A percentile compares a stretch with the other conserved stretches of the same genome.
Evolutionary conservation across 2,888 invertebrate species (phyloP).

Genomic region (Ophioninae sp.): DNA sequence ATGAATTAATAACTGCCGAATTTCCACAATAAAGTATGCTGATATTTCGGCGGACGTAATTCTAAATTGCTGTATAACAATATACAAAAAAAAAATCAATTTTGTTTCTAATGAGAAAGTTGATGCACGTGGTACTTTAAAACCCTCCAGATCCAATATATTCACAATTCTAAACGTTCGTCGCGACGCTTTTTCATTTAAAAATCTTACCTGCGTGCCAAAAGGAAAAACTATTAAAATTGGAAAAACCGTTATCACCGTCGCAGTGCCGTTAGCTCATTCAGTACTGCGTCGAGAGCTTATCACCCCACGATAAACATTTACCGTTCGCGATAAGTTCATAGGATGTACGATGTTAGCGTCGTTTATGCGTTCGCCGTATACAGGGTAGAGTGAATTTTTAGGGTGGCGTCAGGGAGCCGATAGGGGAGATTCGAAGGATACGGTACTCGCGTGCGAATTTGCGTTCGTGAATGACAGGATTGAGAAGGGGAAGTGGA

Average conservation of each 20-base stretch:
- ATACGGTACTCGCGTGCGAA: constrained; percentile 45
- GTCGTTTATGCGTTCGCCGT: constrained; percentile 32
- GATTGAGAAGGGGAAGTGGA: constrained; percentile 19
- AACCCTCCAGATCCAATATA: no score
- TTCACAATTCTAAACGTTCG: no score
- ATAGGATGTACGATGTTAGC: constrained; percentile 16
- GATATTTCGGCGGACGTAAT: no score
- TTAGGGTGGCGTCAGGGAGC: constrained; percentile 37
- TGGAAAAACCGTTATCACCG: not conserved
- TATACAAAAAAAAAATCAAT: no score
- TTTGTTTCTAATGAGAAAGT: no score
- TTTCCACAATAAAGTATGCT: no score
- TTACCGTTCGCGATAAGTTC: not conserved
- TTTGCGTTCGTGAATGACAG: constrained; percentile 42
- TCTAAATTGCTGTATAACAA: no score
- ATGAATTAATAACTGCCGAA: no score
- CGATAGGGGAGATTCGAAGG: constrained; percentile 49
- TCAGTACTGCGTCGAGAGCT: not conserved
- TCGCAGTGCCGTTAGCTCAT: no score
- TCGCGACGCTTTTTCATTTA: no score
- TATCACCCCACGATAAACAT: constrained; percentile 22
- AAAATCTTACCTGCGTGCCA: not conserved
- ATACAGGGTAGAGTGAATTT: constrained; percentile 30
- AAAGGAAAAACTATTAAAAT: not conserved
- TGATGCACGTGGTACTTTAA: no score